These are phyloP conservation scores for Solea senegalensis DNA, from an alignment of 2,113 vertebrate genomes.

Conservation along the genomic window DNA sequence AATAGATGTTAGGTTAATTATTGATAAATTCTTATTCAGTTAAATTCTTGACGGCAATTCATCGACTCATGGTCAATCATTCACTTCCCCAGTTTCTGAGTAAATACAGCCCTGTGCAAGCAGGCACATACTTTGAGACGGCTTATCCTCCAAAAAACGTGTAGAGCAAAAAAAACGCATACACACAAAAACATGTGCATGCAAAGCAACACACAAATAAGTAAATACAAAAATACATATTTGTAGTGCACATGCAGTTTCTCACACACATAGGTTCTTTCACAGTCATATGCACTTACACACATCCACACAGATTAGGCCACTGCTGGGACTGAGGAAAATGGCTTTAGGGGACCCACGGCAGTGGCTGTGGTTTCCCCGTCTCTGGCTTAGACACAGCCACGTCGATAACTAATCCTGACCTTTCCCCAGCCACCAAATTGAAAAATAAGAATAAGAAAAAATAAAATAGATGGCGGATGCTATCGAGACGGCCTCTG, in stretches of 20 bases:
- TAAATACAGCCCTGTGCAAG: conserved; percentile 34
- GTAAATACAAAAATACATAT: conserved; percentile 24
- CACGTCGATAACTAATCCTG: conserved; percentile 86
- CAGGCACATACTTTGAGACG: conserved; percentile 21
- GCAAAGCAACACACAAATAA: conserved; percentile 9
- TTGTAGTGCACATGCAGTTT: conserved; percentile 8
- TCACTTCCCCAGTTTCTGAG: conserved; percentile 28
- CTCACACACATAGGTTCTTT: conserved; percentile 19
- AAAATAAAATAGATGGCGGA: conserved; percentile 82
- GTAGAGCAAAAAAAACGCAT: conserved; percentile 16
- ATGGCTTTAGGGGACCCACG: conserved; percentile 74
- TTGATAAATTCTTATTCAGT: too few relatives aligned
- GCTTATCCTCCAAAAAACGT: conserved; percentile 32
- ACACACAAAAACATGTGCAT: conserved; percentile 12
- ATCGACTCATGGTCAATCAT: too few relatives aligned
- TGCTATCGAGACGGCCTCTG: conserved; percentile 76
- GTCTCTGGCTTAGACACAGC: conserved; percentile 76
- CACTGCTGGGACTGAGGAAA: conserved; percentile 71
- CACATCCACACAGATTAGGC: conserved; percentile 69
- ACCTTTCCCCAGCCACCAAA: conserved; percentile 82
- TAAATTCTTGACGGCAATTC: too few relatives aligned
- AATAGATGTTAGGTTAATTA: too few relatives aligned
- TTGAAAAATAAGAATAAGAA: conserved; percentile 85
- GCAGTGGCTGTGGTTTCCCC: conserved; percentile 66
- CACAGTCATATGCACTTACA: conserved; percentile 20